Percentiles rank a stretch among this genome's conserved stretches.
Conservation (phyloP, 2,888 invertebrate species). For the Hypolimnas misippus region DNA sequence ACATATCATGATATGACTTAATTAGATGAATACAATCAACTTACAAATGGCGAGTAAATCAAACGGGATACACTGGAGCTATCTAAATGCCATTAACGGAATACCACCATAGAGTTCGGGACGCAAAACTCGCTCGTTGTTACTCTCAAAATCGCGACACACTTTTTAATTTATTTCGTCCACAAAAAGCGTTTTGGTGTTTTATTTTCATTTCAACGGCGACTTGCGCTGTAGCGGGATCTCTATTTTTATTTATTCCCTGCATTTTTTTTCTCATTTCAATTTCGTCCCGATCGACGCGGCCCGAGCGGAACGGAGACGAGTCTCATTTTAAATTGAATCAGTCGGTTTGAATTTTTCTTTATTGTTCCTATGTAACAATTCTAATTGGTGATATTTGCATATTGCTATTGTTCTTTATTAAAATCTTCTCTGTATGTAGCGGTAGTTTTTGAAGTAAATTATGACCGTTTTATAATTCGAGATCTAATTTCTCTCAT, state of each 20-base stretch:
- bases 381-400: conserved; percentile 79
- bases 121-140: conserved; percentile 50
- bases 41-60: conserved; percentile 20
- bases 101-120: conserved; percentile 41
- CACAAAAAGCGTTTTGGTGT: conserved; percentile 80
- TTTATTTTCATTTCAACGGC: conserved; percentile 83
- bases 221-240: conserved; percentile 83
- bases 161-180: conserved; percentile 84
- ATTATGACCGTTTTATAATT: conserved; percentile 16
- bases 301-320: conserved; percentile 77
- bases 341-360: conserved; percentile 69
- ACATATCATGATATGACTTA: background rate
- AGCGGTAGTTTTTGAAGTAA: conserved; percentile 30
- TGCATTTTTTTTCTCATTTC: conserved; percentile 69
- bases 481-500: conserved; percentile 12
- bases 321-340: conserved; percentile 82
- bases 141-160: conserved; percentile 77
- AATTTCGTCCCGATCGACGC: conserved; percentile 80
- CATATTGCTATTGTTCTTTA: conserved; percentile 71
- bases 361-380: conserved; percentile 59
- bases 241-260: conserved; percentile 83
- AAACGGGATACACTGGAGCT: conserved; percentile 23
- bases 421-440: conserved; percentile 59
- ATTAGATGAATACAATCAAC: background rate
- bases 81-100: conserved; percentile 42